These are phyloP conservation scores for Tupiocoris notatus DNA, from an alignment of 2,888 invertebrate species.

Conservation along the genomic window DNA sequence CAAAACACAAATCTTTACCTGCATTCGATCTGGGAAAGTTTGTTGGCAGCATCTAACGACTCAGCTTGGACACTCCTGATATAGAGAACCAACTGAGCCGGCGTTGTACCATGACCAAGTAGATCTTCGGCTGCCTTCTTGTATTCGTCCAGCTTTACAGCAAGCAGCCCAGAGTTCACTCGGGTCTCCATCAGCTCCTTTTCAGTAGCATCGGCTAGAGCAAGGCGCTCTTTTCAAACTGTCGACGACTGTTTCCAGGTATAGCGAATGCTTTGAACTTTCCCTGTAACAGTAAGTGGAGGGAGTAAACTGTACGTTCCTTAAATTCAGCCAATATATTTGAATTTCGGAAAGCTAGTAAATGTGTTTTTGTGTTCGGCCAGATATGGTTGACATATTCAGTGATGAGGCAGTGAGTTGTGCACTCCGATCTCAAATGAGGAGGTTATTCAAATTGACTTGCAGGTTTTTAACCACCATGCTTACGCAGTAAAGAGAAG, in stretches of 20 bases:
- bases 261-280: constrained; percentile 21
- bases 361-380: no score
- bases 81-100: constrained; percentile 34
- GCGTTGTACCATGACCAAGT: constrained; percentile 32
- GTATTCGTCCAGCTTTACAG: constrained; percentile 45
- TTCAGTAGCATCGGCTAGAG: constrained; percentile 58
- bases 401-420: no score
- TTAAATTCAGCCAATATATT: no score
- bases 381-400: no score
- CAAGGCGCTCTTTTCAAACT: constrained; percentile 46
- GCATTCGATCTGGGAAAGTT: constrained; percentile 55
- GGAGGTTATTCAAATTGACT: no score
- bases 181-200: constrained; percentile 56
- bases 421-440: no score
- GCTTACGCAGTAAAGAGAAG: no score
- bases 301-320: no score
- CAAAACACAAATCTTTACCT: no score
- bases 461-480: no score
- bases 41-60: constrained; percentile 9
- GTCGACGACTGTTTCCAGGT: constrained; percentile 39
- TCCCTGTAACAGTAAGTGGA: constrained; percentile 14
- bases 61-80: constrained; percentile 36
- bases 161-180: constrained; percentile 46
- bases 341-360: no score
- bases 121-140: constrained; percentile 37